Base-by-base conservation (phyloP, 2,113 vertebrate species). In the Microcebus jonahi region DNA sequence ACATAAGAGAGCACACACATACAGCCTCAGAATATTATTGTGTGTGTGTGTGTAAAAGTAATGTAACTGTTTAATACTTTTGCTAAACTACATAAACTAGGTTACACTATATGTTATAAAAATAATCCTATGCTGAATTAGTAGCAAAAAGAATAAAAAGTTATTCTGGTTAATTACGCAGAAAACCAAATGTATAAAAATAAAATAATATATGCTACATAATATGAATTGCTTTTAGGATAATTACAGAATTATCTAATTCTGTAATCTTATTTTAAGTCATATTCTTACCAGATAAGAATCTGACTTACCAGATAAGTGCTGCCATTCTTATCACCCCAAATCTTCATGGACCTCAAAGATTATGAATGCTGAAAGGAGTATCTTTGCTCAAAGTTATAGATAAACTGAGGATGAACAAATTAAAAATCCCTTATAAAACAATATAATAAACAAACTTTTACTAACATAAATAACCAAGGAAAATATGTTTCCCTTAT, bases 41-140 rank as follows among this genome's bases (percentile, higher is more conserved):
- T 48, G 2, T 63, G 27, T 75, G 1, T 34, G 23, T 48, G 31
- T 83, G n/a, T 89, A 11, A 88, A 90, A 91, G 15, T 25, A 79
- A 53, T n/a, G 5, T 65, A 80, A 75, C 18, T 65, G 76, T 97
- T 95, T 96, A 98, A 71, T 87, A 91, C 2, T 13, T 25, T 29
- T 75, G 0, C 92, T 84, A 96, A 96, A 97, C 86, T 83, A 97
- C 67, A 89, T 89, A 89, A 92, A 12, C 55, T 29, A 36, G 68
- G 95, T 97, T 94, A 97, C 91, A 98, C 96, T 96, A 75, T 81
- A 88, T 97, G 84, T 97, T 97, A 88, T 65, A 97, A 97, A 96
- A 98, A 97, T 97, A 98, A 97, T 90, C 79, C 71, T 82, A 96
- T 48, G 84, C 65, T 96, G 36, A 94, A 95, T 96, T 97, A 31